Evolutionary conservation across 2,113 vertebrate species (phyloP).

Genomic region (Chionis minor): DNA sequence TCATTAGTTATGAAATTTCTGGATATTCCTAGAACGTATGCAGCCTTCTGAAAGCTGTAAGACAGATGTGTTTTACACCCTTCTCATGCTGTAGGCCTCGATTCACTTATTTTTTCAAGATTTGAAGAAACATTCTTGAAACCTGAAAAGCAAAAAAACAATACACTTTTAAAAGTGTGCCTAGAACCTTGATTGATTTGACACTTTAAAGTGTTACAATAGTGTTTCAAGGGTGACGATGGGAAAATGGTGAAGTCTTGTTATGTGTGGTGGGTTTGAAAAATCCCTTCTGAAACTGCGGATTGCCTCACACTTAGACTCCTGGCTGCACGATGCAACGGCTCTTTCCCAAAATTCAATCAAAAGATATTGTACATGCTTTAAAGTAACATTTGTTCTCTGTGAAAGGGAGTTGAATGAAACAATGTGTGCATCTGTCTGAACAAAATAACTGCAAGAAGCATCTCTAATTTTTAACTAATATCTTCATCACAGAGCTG

Average conservation of each 20-base stretch:
- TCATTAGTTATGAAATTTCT: neutral
- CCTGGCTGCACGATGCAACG: neutral
- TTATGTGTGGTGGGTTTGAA: neutral
- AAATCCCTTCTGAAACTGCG: neutral
- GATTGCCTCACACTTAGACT: neutral
- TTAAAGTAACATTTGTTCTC: neutral
- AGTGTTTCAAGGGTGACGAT: neutral
- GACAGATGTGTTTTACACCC: neutral
- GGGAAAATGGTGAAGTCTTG: neutral
- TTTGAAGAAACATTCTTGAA: neutral
- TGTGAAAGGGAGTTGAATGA: neutral
- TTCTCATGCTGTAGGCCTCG: neutral
- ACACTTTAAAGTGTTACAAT: neutral
- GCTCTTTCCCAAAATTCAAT: neutral
- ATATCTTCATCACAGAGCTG: neutral
- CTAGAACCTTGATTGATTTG: neutral
- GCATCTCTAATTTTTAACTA: neutral
- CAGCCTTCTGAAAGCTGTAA: neutral
- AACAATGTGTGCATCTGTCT: neutral
- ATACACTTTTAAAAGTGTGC: neutral
- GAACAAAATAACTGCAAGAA: neutral
- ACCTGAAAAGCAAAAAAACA: neutral
- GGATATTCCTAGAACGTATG: neutral
- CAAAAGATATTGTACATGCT: accelerated
- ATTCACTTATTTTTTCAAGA: neutral